These are phyloP conservation scores for Caenorhabditis panamensis DNA, from an alignment of 2,888 invertebrate genomes.

Conservation along the genomic window DNA sequence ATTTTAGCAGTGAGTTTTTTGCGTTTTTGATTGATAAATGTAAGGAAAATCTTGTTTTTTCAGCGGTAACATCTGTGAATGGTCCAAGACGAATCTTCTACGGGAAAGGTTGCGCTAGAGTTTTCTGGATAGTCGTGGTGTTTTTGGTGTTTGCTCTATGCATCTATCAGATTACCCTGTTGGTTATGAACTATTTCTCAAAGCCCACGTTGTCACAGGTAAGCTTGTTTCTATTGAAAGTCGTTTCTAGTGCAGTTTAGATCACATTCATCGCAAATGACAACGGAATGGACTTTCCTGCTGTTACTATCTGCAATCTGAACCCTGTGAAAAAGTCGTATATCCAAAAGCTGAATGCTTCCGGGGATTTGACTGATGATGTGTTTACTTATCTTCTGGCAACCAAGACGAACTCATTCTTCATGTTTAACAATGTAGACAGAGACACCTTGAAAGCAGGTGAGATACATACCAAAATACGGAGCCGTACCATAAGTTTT, in stretches of 20 bases:
- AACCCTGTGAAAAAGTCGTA: slow-evolving; percentile 71
- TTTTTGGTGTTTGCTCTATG: slow-evolving; percentile 25
- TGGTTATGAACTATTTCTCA: slow-evolving; percentile 34
- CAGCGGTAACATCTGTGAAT: slow-evolving; percentile 76
- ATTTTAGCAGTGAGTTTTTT: slow-evolving; percentile 74
- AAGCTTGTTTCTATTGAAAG: neutral
- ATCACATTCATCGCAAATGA: slow-evolving; percentile 73
- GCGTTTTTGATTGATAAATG: too few species aligned
- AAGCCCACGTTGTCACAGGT: slow-evolving; percentile 60
- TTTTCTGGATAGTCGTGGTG: slow-evolving; percentile 56
- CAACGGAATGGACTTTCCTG: slow-evolving; percentile 71
- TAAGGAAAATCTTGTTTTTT: slow-evolving; percentile 16
- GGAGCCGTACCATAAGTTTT: neutral
- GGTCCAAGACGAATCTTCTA: slow-evolving; percentile 73
- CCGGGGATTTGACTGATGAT: slow-evolving; percentile 60
- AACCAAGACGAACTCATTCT: slow-evolving; percentile 59
- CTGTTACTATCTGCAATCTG: slow-evolving; percentile 75
- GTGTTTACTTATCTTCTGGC: slow-evolving; percentile 62
- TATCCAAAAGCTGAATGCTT: slow-evolving; percentile 59
- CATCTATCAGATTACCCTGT: slow-evolving; percentile 48
- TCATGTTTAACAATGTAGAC: slow-evolving; percentile 45
- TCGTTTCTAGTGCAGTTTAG: slow-evolving; percentile 28
- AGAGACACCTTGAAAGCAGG: slow-evolving; percentile 12
- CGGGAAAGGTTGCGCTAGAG: slow-evolving; percentile 26
- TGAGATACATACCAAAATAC: too few species aligned